phyloP scores from a whole-genome alignment of 2,797 vertebrate species.

The Anguilla megastoma region DNA sequence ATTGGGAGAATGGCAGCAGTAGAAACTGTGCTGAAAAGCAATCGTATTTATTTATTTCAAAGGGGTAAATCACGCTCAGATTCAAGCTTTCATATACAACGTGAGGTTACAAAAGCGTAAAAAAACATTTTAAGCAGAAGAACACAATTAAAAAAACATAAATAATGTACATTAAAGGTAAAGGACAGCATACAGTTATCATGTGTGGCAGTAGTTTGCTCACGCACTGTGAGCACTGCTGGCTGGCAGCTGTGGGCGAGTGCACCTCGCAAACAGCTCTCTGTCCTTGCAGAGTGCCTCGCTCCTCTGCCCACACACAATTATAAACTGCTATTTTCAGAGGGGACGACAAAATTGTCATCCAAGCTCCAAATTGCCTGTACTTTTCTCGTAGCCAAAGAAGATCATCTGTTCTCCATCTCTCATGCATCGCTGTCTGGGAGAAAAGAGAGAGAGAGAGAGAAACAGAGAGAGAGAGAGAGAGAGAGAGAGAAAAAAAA shows the following conservation, averaged over 20 bases:
- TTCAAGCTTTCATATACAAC: too few species aligned
- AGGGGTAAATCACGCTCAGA: too few species aligned
- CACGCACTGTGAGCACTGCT: background rate
- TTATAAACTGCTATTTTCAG: conserved; percentile 68
- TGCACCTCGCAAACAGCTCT: background rate
- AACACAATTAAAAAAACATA: background rate
- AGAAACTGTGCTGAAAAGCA: background rate
- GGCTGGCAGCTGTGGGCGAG: background rate
- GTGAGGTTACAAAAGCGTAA: too few species aligned
- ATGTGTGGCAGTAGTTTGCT: background rate
- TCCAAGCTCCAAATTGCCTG: conserved; percentile 68
- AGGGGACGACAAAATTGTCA: conserved; percentile 70
- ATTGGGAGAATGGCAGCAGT: background rate
- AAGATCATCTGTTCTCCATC: conserved; percentile 66
- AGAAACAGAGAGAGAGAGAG: background rate
- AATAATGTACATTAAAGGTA: background rate
- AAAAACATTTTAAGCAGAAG: background rate
- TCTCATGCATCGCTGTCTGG: conserved; percentile 20
- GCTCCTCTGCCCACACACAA: conserved; percentile 60
- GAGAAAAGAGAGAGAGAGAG: background rate
- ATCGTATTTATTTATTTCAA: too few species aligned
- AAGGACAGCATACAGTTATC: background rate
- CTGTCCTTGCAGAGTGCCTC: background rate
- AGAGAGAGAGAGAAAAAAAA: conserved; percentile 53
- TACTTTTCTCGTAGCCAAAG: conserved; percentile 67